Base-by-base conservation (phyloP, 2,113 vertebrate species). In the Choloepus hoffmanni region DNA sequence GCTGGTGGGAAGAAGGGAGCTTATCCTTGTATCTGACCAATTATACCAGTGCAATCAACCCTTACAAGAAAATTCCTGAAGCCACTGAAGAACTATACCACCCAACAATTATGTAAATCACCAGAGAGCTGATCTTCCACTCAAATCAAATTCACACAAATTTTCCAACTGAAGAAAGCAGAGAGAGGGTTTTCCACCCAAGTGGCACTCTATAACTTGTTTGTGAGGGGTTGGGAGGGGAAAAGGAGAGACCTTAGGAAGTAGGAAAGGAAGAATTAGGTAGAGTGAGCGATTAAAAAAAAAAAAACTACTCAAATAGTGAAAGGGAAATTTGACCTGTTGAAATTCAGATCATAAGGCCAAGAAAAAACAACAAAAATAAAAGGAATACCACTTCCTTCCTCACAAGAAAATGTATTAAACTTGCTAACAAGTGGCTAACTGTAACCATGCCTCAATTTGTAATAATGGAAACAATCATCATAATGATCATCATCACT, bases 231-330 rank as follows among this genome's bases (percentile, higher is more conserved):
- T 45, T 48, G 7, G 30, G 65, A 28, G 9, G 43, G 60, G 33
- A 92, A 26, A 28, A 28, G 9, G 28, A 8, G 18, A 87, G 58
- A 87, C 8, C 26, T n/a, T 43, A 87, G 58, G 58, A 93, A 92
- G 62, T 30, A 40, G 53, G 68, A 93, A 73, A 73, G 28, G 23
- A 82, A 87, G 24, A 93, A 85, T 40, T 74, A 48, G 40, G 48
- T 45, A 85, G 43, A 85, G 21, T 6, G 13, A 24, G 40, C 28
- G 23, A 23, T 26, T 63, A 12, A 63, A 63, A 63, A 53, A 53
- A 63, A 63, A 63, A 63, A 28, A 23, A 28, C 10, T 28, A 63
- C 65, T 26, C 73, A 94, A 94, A 92, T 21, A 97, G 68, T 96
- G 88, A 74, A 4, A 92, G 62, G 89, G 89, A 89, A 84, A 86